Evolutionary conservation across 2,113 vertebrate species (phyloP).

Genomic region (Serilophus lunatus): DNA sequence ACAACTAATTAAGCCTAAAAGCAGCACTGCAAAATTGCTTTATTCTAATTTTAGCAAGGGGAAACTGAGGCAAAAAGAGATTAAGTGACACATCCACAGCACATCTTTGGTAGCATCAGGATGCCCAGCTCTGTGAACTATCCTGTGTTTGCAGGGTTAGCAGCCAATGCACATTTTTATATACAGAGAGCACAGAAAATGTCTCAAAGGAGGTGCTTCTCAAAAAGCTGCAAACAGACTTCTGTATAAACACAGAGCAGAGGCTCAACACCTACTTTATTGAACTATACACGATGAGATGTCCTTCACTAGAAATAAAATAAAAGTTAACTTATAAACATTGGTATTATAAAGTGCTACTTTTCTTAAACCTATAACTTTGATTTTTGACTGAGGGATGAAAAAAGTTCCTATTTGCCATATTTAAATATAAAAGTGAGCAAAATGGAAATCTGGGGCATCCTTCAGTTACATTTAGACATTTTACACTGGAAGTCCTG

Average conservation of each 20-base stretch:
- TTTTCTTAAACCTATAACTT: background rate
- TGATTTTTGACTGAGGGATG: background rate
- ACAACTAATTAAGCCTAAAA: slow-evolving; percentile 19
- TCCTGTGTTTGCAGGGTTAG: background rate
- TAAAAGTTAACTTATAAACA: slow-evolving; percentile 23
- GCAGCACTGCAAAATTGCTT: slow-evolving; percentile 2
- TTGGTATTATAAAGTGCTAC: background rate
- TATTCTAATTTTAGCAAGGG: background rate
- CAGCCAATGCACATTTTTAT: background rate
- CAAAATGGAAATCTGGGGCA: background rate
- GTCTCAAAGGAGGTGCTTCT: background rate
- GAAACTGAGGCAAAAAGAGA: slow-evolving; percentile 19
- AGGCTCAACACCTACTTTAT: slow-evolving; percentile 36
- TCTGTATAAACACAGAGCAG: background rate
- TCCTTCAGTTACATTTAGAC: background rate
- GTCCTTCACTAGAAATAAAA: slow-evolving; percentile 44
- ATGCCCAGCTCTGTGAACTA: background rate
- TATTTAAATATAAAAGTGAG: background rate
- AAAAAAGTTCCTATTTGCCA: background rate
- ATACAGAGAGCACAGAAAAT: background rate
- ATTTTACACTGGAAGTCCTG: background rate
- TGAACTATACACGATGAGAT: slow-evolving; percentile 5
- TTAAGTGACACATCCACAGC: background rate
- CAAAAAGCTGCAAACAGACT: slow-evolving; percentile 19
- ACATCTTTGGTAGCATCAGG: background rate